phyloP scores from a whole-genome alignment of 2,113 vertebrate species.

The Eulemur macaco region DNA sequence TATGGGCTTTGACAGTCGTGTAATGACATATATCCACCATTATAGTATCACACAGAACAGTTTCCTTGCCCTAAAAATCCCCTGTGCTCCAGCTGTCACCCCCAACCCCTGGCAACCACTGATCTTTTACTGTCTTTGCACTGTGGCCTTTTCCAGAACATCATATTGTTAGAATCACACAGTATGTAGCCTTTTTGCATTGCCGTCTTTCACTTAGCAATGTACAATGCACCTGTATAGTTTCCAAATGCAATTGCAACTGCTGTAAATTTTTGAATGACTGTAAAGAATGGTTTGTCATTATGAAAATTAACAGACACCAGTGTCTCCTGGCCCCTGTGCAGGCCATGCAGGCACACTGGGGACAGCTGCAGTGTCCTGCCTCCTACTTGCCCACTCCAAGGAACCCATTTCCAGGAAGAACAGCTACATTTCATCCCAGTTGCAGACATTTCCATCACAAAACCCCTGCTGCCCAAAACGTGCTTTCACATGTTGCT shows the following conservation, averaged over 20 bases:
- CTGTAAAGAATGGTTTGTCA: fast-evolving
- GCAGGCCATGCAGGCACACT: fast-evolving
- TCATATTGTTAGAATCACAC: neutral
- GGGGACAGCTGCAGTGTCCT: neutral
- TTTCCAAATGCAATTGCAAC: neutral
- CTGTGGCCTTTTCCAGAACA: neutral
- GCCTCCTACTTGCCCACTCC: no score
- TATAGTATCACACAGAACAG: neutral
- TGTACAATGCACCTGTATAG: fast-evolving
- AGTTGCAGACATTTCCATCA: neutral
- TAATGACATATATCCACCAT: fast-evolving
- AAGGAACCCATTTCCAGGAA: neutral
- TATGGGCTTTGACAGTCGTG: neutral
- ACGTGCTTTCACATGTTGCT: neutral
- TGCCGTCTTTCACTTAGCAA: neutral
- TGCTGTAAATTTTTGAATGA: neutral
- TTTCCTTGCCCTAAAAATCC: neutral
- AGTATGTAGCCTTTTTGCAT: neutral
- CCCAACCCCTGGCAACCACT: neutral
- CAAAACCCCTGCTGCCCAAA: neutral
- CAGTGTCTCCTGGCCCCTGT: neutral
- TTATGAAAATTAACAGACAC: neutral
- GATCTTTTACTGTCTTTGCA: neutral
- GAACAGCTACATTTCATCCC: neutral
- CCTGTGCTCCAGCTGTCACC: neutral